Conservation (phyloP, 2,113 vertebrate genomes). For the Apteryx mantelli region DNA sequence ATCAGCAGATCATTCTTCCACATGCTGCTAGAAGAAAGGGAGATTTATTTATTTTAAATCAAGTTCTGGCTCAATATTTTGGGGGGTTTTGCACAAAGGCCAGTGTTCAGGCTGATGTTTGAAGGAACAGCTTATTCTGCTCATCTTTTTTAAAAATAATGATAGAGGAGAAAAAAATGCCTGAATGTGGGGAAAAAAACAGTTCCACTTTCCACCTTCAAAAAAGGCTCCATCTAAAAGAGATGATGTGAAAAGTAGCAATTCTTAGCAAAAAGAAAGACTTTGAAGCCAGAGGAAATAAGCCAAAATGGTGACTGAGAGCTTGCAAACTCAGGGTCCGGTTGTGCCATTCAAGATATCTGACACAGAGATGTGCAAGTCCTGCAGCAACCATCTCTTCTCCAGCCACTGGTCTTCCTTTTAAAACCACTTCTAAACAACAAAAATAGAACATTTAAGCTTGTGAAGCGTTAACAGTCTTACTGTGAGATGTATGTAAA, state of each 20-base stretch:
- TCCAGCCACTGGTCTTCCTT: not conserved
- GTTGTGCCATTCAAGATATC: not conserved
- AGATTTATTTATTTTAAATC: not conserved
- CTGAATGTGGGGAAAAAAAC: not conserved
- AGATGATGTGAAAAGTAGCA: not conserved
- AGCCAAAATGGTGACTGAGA: not conserved
- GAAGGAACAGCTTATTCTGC: not conserved
- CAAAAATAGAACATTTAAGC: rapidly evolving
- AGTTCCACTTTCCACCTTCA: not conserved
- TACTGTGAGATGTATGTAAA: rapidly evolving
- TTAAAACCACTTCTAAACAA: not conserved
- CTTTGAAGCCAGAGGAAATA: not conserved
- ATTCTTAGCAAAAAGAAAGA: not conserved
- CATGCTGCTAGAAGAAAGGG: not conserved
- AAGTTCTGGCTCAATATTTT: not conserved
- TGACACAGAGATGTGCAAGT: rapidly evolving
- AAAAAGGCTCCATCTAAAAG: not conserved
- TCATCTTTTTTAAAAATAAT: not conserved
- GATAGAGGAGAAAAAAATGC: not conserved
- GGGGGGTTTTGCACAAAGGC: not conserved
- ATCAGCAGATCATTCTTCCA: not conserved
- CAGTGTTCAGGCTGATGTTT: not conserved
- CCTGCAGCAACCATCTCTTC: rapidly evolving
- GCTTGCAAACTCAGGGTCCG: rapidly evolving
- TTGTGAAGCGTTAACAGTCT: not conserved